Base-by-base conservation (phyloP, 2,113 vertebrate genomes). In the Pygoscelis adeliae region DNA sequence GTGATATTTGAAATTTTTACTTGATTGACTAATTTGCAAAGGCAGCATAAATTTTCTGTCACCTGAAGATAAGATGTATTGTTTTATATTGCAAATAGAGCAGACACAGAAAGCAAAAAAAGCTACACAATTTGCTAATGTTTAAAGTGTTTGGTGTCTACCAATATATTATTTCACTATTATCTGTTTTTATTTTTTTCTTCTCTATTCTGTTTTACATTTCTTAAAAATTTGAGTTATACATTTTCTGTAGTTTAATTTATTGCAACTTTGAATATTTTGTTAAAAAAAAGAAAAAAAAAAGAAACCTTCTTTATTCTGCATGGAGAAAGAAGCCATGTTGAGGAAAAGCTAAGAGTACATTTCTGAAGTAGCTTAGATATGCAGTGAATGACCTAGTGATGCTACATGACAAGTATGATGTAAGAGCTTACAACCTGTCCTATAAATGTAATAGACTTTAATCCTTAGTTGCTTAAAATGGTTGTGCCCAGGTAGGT, bases 161-260 rank as follows among this genome's bases (percentile, higher is more conserved):
- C 15, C 23, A 59, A 44, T 32, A 16, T 22, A 63, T 50, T 67
- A 63, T 79, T 81, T 88, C 17, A 38, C 2, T 63, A 30, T 79
- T 93, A 22, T 42, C 22, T 67, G 5, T 17, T 42, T 6, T 52
- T 50, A 8, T 10, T 17, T 62, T 66, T 87, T 66, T 8, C 4
- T 42, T 56, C 14, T 55, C 8, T 44, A 2, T 25, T 82, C 7
- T 67, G 4, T 53, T 65, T 52, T 30, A 16, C 0, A 3, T 30
- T n/a, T 83, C 47, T 8, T 0, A 3, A 59, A 7, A 63, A 19
- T 10, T 3, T 13, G 13, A 61, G 5, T 25, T 2, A 3, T 44
- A 10, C 1, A 18, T 22, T 6, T 49, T 62, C 2, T 70, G 40
- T 59, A 34, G 3, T 26, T 66, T n/a, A 79, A 32, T 81, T 50